These are phyloP conservation scores for Drosophila seclusa DNA, from an alignment of 2,888 invertebrate genomes.

Conservation along the genomic window DNA sequence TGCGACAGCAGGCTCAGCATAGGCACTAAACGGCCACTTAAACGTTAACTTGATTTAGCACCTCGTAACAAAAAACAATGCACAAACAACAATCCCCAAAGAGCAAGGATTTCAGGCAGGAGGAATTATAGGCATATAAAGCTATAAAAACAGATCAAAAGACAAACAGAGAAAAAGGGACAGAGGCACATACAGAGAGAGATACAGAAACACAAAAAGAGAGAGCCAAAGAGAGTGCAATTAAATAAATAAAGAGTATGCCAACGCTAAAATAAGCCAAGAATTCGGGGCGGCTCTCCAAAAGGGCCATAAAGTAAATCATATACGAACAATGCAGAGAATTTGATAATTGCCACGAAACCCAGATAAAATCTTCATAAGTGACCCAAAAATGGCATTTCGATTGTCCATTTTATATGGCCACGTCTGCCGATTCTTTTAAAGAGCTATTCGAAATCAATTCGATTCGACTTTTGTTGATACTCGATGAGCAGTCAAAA, in stretches of 20 bases:
- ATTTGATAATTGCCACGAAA: conserved; percentile 62
- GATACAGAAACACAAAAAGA: neutral
- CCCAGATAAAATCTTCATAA: neutral
- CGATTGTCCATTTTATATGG: conserved; percentile 21
- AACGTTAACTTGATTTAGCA: conserved; percentile 79
- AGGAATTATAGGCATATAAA: conserved; percentile 30
- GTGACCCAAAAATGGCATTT: neutral
- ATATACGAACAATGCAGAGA: conserved; percentile 31
- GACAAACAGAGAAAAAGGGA: conserved; percentile 13
- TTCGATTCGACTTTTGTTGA: neutral
- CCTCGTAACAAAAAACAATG: conserved; percentile 66
- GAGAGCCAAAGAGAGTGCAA: conserved; percentile 30
- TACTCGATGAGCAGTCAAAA: neutral
- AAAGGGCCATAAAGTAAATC: conserved; percentile 60
- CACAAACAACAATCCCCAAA: conserved; percentile 29
- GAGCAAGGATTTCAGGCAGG: conserved; percentile 38
- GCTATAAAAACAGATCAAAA: conserved; percentile 69
- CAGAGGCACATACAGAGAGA: neutral
- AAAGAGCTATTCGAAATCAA: conserved; percentile 12
- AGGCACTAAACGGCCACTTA: conserved; percentile 80
- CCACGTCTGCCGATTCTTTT: neutral
- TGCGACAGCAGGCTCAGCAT: conserved; percentile 33
- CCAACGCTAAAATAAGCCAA: conserved; percentile 34
- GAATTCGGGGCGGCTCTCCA: conserved; percentile 38
- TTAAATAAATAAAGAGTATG: conserved; percentile 34